phyloP scores from a whole-genome alignment of 2,797 vertebrate species.

The Neosilurus mollespiculum region DNA sequence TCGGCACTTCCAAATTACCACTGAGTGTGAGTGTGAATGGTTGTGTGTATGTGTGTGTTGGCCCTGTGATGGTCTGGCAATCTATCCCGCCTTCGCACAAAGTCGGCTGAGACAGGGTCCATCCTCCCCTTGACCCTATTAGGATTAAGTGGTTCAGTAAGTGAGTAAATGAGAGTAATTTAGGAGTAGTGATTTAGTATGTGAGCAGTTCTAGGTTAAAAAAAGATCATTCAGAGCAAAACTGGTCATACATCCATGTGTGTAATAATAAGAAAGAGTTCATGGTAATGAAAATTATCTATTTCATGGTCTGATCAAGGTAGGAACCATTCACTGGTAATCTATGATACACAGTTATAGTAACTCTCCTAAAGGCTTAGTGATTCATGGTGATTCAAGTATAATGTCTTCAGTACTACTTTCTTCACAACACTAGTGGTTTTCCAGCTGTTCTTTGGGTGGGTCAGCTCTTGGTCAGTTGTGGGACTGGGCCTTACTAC shows the following conservation, averaged over 20 bases:
- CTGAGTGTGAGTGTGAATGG: no score
- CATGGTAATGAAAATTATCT: slow-evolving; percentile 6
- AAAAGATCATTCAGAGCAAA: background rate
- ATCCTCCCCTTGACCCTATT: no score
- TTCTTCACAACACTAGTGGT: background rate
- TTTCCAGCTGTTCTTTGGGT: background rate
- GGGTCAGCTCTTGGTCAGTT: background rate
- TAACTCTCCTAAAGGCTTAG: background rate
- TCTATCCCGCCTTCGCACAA: no score
- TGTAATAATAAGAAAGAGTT: background rate
- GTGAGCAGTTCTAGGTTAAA: background rate
- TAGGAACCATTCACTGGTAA: background rate
- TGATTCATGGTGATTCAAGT: slow-evolving; percentile 11
- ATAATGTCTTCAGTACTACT: background rate
- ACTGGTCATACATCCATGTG: background rate
- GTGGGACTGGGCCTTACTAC: background rate
- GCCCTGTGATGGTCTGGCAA: no score
- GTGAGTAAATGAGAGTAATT: background rate
- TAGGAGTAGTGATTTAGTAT: background rate
- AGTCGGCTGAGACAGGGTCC: no score
- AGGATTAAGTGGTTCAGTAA: no score
- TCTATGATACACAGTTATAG: background rate
- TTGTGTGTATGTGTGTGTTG: no score
- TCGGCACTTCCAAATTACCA: no score
- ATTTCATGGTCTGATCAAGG: background rate